These are phyloP conservation scores for Petrolisthes manimaculis DNA, from an alignment of 2,888 invertebrate genomes.

Conservation along the genomic window DNA sequence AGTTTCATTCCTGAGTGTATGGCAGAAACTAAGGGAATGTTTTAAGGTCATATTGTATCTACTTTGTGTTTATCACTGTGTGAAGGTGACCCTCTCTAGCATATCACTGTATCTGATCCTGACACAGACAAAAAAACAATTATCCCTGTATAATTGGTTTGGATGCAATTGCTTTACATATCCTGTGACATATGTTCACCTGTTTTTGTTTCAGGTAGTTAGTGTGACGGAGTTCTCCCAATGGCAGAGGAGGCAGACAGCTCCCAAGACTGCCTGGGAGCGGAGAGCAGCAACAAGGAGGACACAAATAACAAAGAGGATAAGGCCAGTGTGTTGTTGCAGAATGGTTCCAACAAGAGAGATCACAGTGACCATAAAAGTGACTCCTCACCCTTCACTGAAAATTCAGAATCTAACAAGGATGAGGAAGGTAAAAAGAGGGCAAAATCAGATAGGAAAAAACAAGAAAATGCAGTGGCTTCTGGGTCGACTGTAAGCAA, in stretches of 20 bases:
- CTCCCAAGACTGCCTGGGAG: constrained; percentile 27
- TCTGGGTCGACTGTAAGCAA: constrained; percentile 16
- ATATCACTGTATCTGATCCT: no score
- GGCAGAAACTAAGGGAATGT: no score
- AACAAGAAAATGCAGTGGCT: constrained; percentile 26
- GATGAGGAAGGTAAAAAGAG: constrained; percentile 31
- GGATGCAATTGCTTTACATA: no score
- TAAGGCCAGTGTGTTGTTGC: neutral
- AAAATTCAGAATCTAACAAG: neutral
- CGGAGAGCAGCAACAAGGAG: constrained; percentile 17
- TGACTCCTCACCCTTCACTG: neutral
- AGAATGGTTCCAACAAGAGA: constrained; percentile 8
- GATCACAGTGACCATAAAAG: constrained; percentile 6
- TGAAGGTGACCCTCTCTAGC: no score
- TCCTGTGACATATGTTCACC: no score
- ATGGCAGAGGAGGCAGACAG: constrained; percentile 50
- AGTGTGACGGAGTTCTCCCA: constrained; percentile 24
- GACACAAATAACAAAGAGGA: constrained; percentile 23
- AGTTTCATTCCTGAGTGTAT: no score
- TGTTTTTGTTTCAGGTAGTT: constrained; percentile 2
- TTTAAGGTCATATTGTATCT: no score
- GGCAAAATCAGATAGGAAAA: constrained; percentile 22
- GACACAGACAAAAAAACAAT: no score
- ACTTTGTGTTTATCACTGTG: no score
- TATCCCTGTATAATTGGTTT: no score